Conservation (phyloP, 2,113 vertebrate genomes). For the Osmerus mordax region DNA sequence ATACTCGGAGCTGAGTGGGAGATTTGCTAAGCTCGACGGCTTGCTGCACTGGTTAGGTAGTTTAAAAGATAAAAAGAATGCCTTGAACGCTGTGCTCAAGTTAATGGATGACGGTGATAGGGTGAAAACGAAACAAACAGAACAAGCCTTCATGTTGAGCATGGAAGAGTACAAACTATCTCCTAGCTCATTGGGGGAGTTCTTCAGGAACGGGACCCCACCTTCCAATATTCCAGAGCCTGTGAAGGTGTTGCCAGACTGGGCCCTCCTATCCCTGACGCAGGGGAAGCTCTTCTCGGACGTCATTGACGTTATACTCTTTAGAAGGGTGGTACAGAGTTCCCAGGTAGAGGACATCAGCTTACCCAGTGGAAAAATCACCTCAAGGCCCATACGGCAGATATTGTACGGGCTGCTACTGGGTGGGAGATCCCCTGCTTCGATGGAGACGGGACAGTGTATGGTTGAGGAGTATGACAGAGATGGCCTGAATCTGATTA, state of each 20-base stretch:
- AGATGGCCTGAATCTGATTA: slow-evolving; percentile 56
- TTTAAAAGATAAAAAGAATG: slow-evolving; percentile 60
- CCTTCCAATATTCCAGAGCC: slow-evolving; percentile 39
- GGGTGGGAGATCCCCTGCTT: slow-evolving; percentile 4
- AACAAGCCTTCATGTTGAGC: slow-evolving; percentile 46
- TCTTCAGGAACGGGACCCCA: slow-evolving; percentile 62
- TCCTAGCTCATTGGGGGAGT: slow-evolving; percentile 61
- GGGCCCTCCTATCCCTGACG: slow-evolving; percentile 65
- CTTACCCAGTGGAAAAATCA: slow-evolving; percentile 58
- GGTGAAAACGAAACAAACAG: background rate
- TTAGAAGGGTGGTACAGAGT: slow-evolving; percentile 55
- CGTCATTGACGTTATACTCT: slow-evolving; percentile 70
- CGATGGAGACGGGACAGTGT: background rate
- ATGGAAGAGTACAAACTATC: slow-evolving; percentile 74
- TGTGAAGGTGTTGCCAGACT: slow-evolving; percentile 62
- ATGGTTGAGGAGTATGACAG: slow-evolving; percentile 75
- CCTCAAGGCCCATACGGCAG: slow-evolving; percentile 73
- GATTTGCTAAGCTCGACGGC: slow-evolving; percentile 49
- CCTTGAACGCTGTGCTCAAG: slow-evolving; percentile 61
- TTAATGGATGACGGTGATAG: slow-evolving; percentile 43
- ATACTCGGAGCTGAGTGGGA: slow-evolving; percentile 15
- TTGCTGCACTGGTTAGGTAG: slow-evolving; percentile 76
- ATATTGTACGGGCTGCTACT: slow-evolving; percentile 79
- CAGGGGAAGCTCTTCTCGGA: slow-evolving; percentile 62
- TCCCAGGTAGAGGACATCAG: slow-evolving; percentile 72